Base-by-base conservation (phyloP, 2,888 invertebrate genomes). In the Lasioglossum vierecki region DNA sequence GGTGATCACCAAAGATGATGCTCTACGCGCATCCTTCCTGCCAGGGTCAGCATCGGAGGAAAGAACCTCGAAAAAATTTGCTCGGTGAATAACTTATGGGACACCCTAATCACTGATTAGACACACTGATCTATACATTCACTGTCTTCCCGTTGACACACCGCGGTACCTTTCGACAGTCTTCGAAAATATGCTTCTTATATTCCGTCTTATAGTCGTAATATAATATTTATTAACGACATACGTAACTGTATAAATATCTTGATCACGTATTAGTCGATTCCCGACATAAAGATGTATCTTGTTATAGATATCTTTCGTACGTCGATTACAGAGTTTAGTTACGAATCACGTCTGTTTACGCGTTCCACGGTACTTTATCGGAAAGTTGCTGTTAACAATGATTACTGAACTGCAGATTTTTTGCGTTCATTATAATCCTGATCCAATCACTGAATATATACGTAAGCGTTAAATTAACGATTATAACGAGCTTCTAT, bases 1-100 rank as follows among this genome's bases (percentile, higher is more conserved):
- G 82, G 83, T 15, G 80, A 70, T 86, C 88, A 46, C 88, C 83
- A 82, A 88, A 88, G 87, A 85, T 82, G 79, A 88, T 80, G 53
- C 53, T 79, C 79, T 57, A 75, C 79, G 60, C 79, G 83, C 81
- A 86, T 88, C 80, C 85, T 88, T 88, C 80, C 46, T 18, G 22
- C 70, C 87, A 88, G 81, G 88, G 88, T 76, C 87, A 66, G 66
- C 3, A 9, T 53, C 71, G 70, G 78, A 63, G 39, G 22, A 79
- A 60, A 80, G 68, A 68, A 60, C 81, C 78, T 86, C 84, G 84
- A 78, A 57, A 81, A 76, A 76, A 13, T 66, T 76, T 70, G 68
- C 68, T 35, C 26, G 22, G 5, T 30, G 79, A 84, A 84, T 84
- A 84, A 83, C 53, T 79, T 76, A 79, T 83, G 39, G 66, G 9